phyloP scores from a whole-genome alignment of 1,140 invertebrate species.

The Manduca sexta region DNA sequence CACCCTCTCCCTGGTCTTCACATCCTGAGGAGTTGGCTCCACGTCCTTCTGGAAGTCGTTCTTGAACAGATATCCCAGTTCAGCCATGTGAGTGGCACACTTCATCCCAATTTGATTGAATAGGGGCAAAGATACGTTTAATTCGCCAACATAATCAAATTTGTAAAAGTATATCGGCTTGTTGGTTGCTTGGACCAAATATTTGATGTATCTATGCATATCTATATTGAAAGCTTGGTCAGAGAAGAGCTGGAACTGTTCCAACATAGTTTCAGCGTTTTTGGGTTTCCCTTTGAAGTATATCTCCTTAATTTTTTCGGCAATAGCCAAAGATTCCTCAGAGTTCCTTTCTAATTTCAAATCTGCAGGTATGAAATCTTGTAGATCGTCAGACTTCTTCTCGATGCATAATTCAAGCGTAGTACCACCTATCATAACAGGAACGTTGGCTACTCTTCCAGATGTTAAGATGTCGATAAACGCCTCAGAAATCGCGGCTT shows the following conservation, averaged over 20 bases:
- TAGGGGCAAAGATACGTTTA: constrained; percentile 42
- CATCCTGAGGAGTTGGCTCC: constrained; percentile 38
- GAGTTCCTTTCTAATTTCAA: constrained; percentile 46
- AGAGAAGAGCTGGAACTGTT: constrained; percentile 50
- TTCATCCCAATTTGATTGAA: constrained; percentile 21
- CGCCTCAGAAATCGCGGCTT: constrained; percentile 43
- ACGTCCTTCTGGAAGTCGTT: constrained; percentile 36
- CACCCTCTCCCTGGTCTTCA: constrained; percentile 56
- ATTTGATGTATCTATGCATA: constrained; percentile 48
- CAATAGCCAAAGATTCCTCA: constrained; percentile 39
- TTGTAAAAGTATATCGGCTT: constrained; percentile 64
- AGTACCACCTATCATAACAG: constrained; percentile 53
- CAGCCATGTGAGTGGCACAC: constrained; percentile 51
- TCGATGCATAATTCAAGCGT: constrained; percentile 40
- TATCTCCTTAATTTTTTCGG: constrained; percentile 43
- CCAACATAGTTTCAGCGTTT: constrained; percentile 29
- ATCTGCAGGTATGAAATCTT: constrained; percentile 47
- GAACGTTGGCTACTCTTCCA: constrained; percentile 48
- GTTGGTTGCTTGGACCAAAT: constrained; percentile 45
- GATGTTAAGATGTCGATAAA: constrained; percentile 48
- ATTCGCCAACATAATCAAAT: constrained; percentile 61
- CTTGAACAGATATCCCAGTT: constrained; percentile 64
- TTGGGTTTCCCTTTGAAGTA: constrained; percentile 50
- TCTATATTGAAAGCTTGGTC: constrained; percentile 48
- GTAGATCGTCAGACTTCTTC: constrained; percentile 43